These are phyloP conservation scores for Trilocha varians DNA, from an alignment of 2,888 invertebrate species.

Conservation along the genomic window DNA sequence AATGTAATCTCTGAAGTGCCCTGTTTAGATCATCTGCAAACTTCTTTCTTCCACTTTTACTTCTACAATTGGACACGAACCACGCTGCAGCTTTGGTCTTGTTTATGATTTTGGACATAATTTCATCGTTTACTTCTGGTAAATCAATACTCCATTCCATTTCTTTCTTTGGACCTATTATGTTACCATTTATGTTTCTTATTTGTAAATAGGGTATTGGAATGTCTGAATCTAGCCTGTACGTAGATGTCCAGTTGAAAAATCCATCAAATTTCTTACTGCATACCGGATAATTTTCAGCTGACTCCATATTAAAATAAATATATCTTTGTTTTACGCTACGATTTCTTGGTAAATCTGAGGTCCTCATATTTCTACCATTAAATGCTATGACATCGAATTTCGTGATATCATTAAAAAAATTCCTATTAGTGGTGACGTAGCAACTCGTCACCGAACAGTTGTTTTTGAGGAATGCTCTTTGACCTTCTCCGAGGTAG, in stretches of 20 bases:
- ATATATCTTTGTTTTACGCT: constrained; percentile 49
- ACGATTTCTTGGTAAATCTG: constrained; percentile 31
- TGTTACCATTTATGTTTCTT: constrained; percentile 28
- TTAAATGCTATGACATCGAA: constrained; percentile 55
- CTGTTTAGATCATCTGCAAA: constrained; percentile 31
- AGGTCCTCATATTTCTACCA: constrained; percentile 32
- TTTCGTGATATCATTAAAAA: constrained; percentile 33
- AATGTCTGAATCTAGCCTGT: constrained; percentile 54
- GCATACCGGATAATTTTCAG: constrained; percentile 50
- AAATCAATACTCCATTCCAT: constrained; percentile 30
- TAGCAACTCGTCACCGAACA: constrained; percentile 49
- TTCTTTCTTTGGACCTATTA: constrained; percentile 41
- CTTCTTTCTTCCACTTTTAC: constrained; percentile 32
- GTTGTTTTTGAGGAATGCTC: constrained; percentile 42
- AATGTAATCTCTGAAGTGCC: constrained; percentile 26
- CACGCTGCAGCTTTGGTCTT: constrained; percentile 58
- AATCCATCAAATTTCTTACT: constrained; percentile 35
- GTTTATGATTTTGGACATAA: constrained; percentile 25
- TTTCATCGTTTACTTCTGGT: constrained; percentile 21
- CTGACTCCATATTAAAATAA: constrained; percentile 53
- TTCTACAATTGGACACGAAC: constrained; percentile 54
- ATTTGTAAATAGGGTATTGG: constrained; percentile 44
- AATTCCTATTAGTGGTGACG: constrained; percentile 33
- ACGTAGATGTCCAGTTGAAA: constrained; percentile 62
- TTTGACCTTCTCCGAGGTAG: constrained; percentile 38